Evolutionary conservation across 2,113 vertebrate genomes (phyloP).

Genomic region (Eulemur macaco): DNA sequence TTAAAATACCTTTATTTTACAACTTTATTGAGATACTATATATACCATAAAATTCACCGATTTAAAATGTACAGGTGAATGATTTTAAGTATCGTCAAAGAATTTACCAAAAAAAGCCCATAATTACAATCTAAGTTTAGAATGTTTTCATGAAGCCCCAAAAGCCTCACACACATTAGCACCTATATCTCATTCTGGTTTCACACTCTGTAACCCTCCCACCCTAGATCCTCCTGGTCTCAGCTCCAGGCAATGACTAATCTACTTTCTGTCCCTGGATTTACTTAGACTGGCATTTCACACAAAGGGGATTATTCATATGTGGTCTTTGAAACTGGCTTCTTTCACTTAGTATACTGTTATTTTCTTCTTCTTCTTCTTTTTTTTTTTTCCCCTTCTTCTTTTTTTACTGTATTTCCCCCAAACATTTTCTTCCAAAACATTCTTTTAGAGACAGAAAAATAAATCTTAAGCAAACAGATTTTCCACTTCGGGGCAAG

Average conservation of each 20-base stretch:
- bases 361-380: neutral
- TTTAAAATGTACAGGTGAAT: neutral
- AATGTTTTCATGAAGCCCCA: neutral
- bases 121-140: neutral
- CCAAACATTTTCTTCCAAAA: neutral
- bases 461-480: neutral
- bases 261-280: neutral
- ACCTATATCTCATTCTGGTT: neutral
- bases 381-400: neutral
- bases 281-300: neutral
- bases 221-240: neutral
- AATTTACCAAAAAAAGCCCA: neutral
- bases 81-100: neutral
- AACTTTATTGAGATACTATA: neutral
- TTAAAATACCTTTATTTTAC: neutral
- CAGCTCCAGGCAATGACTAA: fast-evolving
- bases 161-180: neutral
- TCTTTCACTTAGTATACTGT: neutral
- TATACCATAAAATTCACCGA: neutral
- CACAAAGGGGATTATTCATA: neutral
- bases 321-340: neutral
- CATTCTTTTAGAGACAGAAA: neutral
- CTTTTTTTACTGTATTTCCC: neutral
- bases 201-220: neutral
- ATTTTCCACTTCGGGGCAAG: neutral